Evolutionary conservation across 1,140 invertebrate species (phyloP).

Genomic region (Homarus americanus): DNA sequence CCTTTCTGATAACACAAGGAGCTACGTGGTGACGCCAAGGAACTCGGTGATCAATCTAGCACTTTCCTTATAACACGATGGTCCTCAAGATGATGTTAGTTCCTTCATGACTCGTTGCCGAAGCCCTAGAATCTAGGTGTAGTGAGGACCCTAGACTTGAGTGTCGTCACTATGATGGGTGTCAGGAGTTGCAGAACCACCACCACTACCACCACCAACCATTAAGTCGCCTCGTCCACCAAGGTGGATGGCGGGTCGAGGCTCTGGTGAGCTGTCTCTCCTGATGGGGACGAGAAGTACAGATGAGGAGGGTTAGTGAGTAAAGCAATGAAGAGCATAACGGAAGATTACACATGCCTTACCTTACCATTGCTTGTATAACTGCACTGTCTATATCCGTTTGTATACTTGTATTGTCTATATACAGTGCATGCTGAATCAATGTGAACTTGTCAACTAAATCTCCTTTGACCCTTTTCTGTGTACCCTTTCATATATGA

Average conservation of each 20-base stretch:
- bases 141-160: constrained; percentile 14
- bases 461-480: too few relatives aligned
- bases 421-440: too few relatives aligned
- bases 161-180: constrained; percentile 35
- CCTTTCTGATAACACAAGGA: neutral
- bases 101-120: neutral
- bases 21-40: neutral
- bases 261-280: neutral
- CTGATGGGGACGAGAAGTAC: neutral
- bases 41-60: neutral
- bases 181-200: constrained; percentile 24
- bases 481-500: too few relatives aligned
- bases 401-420: too few relatives aligned
- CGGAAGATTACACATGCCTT: too few relatives aligned
- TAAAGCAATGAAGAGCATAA: too few relatives aligned
- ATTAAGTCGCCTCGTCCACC: neutral
- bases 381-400: too few relatives aligned
- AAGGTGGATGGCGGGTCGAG: neutral
- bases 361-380: too few relatives aligned
- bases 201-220: neutral
- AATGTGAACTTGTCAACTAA: too few relatives aligned
- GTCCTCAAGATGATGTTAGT: neutral
- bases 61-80: too few relatives aligned
- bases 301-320: neutral
- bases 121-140: neutral